Evolutionary conservation across 2,888 invertebrate species (phyloP).

Genomic region (Aleiodes alternator): DNA sequence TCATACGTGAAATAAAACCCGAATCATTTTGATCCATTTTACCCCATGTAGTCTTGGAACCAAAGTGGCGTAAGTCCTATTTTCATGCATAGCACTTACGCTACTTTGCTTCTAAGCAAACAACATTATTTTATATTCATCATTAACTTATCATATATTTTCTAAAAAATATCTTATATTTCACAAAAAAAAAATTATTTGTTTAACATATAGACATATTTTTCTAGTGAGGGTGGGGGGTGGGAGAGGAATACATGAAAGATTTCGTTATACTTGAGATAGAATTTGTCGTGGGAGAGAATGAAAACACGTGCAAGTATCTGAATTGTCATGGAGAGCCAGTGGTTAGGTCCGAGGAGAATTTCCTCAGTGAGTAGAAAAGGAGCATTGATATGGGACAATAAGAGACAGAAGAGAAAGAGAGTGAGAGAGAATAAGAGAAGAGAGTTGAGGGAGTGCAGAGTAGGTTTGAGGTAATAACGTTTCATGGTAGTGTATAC

Average conservation of each 20-base stretch:
- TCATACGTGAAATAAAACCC: no score
- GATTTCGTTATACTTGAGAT: constrained; percentile 21
- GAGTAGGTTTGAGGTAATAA: constrained; percentile 43
- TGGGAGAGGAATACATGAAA: neutral
- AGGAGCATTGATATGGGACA: constrained; percentile 3
- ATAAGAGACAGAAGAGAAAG: constrained; percentile 36
- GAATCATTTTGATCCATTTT: no score
- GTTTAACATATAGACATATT: no score
- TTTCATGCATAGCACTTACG: no score
- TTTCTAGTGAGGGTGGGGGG: neutral
- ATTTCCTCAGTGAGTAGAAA: constrained; percentile 18
- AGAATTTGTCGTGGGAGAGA: constrained; percentile 20
- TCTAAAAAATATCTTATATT: no score
- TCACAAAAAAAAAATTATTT: no score
- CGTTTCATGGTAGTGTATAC: constrained; percentile 39
- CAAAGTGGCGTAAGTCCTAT: no score
- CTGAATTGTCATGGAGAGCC: constrained; percentile 20
- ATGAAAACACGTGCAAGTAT: constrained; percentile 44
- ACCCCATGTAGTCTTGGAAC: no score
- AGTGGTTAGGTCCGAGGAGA: constrained; percentile 29
- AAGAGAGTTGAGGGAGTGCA: constrained; percentile 24
- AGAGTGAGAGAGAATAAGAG: no score
- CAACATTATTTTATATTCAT: no score
- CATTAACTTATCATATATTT: no score
- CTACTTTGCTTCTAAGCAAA: no score